Percentiles rank a stretch among this genome's conserved stretches.
These are phyloP conservation scores for Polymixis flavicincta DNA, from an alignment of 2,888 invertebrate species.

Conservation along the genomic window DNA sequence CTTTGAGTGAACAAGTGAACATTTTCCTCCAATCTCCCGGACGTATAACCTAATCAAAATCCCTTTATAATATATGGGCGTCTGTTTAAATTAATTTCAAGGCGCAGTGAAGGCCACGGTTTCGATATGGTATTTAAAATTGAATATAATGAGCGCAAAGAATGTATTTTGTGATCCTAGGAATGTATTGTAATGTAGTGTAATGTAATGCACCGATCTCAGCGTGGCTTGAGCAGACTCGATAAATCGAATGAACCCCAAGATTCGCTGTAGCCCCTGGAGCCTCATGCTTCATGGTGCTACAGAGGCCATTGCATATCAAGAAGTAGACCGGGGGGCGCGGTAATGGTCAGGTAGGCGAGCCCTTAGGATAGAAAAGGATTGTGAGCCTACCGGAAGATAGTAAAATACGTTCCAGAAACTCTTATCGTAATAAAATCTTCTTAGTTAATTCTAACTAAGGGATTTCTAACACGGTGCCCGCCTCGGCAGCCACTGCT, in stretches of 20 bases:
- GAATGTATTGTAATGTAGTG: no score
- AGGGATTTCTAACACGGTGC: background rate
- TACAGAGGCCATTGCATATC: no score
- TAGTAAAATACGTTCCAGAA: background rate
- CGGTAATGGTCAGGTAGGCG: no score
- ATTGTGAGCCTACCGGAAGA: no score
- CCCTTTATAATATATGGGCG: background rate
- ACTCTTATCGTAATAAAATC: background rate
- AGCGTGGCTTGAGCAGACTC: no score
- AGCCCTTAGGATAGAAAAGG: no score
- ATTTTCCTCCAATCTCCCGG: constrained; percentile 4
- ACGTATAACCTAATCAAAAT: background rate
- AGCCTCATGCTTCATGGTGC: no score
- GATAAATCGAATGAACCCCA: no score
- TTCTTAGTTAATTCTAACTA: background rate
- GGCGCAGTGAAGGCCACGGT: background rate
- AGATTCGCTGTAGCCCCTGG: no score
- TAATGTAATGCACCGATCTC: no score
- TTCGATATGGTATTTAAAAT: background rate
- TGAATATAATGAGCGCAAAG: background rate
- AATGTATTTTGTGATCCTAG: background rate
- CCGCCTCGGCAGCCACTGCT: background rate
- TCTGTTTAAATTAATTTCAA: background rate
- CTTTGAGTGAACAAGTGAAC: constrained; percentile 25
- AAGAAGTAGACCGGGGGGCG: no score